Evolutionary conservation across 2,113 vertebrate genomes (phyloP), one percentile per base, ranked within the genome.

Genomic region (Oncorhynchus masou): DNA sequence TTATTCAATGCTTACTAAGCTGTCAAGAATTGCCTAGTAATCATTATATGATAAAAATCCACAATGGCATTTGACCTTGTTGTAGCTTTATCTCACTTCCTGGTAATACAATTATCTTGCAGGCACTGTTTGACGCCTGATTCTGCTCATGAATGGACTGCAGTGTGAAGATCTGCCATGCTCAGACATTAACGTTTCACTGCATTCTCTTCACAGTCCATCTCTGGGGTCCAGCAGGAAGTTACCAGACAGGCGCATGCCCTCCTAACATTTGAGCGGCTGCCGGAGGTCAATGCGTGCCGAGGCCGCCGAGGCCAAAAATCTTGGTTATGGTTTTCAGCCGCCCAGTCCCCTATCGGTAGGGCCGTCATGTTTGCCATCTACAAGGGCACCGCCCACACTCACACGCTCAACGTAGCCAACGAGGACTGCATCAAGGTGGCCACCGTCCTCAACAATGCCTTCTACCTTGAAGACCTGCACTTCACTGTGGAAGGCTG

Each of bases 361-460:
- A 95, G 98, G 67, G 97, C 96, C 5, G 95, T 99, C 60, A 99
- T 99, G 97, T 94, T 99, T 0, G 97, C 97, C 16, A 94, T 99
- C 85, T 97, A 94, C 92, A 96, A 95, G 87, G 97, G 97, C 83
- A 96, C 94, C 76, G 96, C 98, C 85, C 95, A 95, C 86, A 98
- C 98, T 64, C 96, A 97, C 4, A 94, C 95, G 45, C 95, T 99
- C 84, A 98, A 98, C 85, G 95, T 98, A 76, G 97, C 98, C 19
- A 95, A 96, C 62, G 98, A 99, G 91, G 98, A 99, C 94, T 99
- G 97, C 87, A 95, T 99, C 87, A 99, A 98, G 91, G 95, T 99
- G 81, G 97, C 98, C 11, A 96, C 96, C 2, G 96, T 99, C 87
- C 95, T 99, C 73, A 98, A 98, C 88, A 97, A 96, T 0, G 97